phyloP scores from a whole-genome alignment of 2,888 invertebrate genomes.

The Oxytorus armatus region DNA sequence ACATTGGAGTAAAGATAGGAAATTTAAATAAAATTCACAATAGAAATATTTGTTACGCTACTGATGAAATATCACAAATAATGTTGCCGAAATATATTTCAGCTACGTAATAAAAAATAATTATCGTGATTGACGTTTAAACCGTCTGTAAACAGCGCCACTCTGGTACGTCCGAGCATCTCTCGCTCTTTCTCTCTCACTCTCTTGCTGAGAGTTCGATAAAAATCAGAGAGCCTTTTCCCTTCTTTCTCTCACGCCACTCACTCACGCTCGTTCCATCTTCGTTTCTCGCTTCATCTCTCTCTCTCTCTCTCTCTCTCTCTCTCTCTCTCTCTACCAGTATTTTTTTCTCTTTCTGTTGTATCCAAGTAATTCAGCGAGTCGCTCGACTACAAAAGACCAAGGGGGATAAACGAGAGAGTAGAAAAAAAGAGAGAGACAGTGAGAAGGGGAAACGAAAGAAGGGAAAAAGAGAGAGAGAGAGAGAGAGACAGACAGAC shows the following conservation, averaged over 20 bases:
- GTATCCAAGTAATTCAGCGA: constrained; percentile 67
- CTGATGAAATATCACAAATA: too few relatives aligned
- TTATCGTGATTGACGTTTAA: constrained; percentile 59
- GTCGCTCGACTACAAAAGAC: constrained; percentile 67
- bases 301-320: constrained; percentile 39
- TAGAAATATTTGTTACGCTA: too few relatives aligned
- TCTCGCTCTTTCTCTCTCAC: too few relatives aligned
- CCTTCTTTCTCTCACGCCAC: constrained; percentile 46
- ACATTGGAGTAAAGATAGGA: too few relatives aligned
- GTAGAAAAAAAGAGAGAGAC: constrained; percentile 28
- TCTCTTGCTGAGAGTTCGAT: constrained; percentile 33
- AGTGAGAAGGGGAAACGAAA: constrained; percentile 33
- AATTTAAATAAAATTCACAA: too few relatives aligned
- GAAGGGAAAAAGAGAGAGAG: constrained; percentile 2
- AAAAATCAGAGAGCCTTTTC: constrained; percentile 54
- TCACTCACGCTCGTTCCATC: constrained; percentile 65
- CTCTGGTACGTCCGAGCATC: constrained; percentile 50
- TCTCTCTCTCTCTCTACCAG: constrained; percentile 20
- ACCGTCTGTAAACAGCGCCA: constrained; percentile 62
- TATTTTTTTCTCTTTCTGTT: constrained; percentile 36
- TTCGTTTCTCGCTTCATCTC: constrained; percentile 53
- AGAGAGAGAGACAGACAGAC: constrained; percentile 19
- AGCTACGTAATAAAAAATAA: constrained; percentile 41
- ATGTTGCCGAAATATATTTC: not conserved
- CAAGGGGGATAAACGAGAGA: constrained; percentile 64